Conservation (phyloP, 1,140 invertebrate genomes). For the Nautilus pompilius region DNA sequence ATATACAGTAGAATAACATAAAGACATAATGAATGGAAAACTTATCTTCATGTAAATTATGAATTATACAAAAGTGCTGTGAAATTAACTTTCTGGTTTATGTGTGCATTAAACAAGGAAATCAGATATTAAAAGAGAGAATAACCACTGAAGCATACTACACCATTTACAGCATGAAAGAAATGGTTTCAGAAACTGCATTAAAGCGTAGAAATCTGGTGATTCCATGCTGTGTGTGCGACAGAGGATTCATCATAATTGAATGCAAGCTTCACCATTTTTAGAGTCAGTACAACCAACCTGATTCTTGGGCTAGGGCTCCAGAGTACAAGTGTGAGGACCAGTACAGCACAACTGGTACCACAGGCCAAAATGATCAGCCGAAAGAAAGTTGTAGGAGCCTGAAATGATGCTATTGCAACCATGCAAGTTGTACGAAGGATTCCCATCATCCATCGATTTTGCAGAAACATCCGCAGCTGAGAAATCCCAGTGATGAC, state of each 20-base stretch:
- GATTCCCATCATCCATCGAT: slow-evolving; percentile 28
- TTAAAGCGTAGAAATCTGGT: too few relatives aligned
- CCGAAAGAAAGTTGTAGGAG: slow-evolving; percentile 38
- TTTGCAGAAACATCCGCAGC: slow-evolving; percentile 31
- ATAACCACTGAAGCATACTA: too few relatives aligned
- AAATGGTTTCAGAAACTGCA: too few relatives aligned
- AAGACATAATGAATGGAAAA: too few relatives aligned
- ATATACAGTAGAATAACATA: too few relatives aligned
- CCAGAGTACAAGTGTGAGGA: slow-evolving; percentile 44
- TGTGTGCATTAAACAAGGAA: background rate
- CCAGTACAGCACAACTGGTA: slow-evolving; percentile 36
- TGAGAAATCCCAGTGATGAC: slow-evolving; percentile 32
- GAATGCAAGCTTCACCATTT: background rate
- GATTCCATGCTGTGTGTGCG: too few relatives aligned
- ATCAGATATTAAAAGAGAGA: background rate
- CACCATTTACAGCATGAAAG: too few relatives aligned
- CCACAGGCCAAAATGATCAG: slow-evolving; percentile 44
- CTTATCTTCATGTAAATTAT: too few relatives aligned
- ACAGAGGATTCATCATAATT: too few relatives aligned
- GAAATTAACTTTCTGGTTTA: background rate
- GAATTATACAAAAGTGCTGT: too few relatives aligned
- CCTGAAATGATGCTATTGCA: slow-evolving; percentile 48
- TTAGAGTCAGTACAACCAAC: slow-evolving; percentile 11
- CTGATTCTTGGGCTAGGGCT: slow-evolving; percentile 32
- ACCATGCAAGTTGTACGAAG: slow-evolving; percentile 36